Conservation (phyloP, 2,113 vertebrate genomes). For the Tor tambroides region DNA sequence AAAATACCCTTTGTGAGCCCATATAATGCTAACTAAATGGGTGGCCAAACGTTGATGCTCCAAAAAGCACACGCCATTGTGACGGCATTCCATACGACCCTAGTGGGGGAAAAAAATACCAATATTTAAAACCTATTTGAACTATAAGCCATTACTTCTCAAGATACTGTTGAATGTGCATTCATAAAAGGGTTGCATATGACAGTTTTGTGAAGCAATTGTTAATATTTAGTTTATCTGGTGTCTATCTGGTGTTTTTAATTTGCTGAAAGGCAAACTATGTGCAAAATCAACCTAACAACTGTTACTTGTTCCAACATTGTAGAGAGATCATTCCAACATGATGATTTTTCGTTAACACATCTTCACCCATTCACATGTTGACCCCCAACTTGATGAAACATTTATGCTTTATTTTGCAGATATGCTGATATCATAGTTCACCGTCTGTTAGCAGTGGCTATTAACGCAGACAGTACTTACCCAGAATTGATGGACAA, state of each 20-base stretch:
- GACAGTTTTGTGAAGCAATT: too few species aligned
- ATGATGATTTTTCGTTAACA: background rate
- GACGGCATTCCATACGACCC: background rate
- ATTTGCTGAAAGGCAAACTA: too few species aligned
- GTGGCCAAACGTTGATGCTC: too few species aligned
- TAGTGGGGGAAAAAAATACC: background rate
- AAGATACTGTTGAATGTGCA: background rate
- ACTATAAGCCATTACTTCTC: background rate
- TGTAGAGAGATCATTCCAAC: too few species aligned
- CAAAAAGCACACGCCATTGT: background rate
- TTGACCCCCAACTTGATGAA: background rate
- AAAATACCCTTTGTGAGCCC: background rate
- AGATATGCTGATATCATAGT: slow-evolving; percentile 97
- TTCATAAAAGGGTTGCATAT: background rate
- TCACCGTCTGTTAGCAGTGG: slow-evolving; percentile 91
- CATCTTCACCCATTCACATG: background rate
- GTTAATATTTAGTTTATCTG: too few species aligned
- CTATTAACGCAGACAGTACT: slow-evolving; percentile 87
- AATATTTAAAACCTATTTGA: background rate
- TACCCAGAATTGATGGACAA: slow-evolving; percentile 95
- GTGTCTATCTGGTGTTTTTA: too few species aligned
- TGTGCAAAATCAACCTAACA: too few species aligned
- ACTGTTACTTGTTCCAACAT: too few species aligned
- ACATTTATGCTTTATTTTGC: slow-evolving; percentile 19
- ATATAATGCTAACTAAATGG: background rate